Evolutionary conservation across 2,113 vertebrate genomes (phyloP), one percentile per base, ranked within the genome.

Genomic region (Brachionichthys hirsutus): DNA sequence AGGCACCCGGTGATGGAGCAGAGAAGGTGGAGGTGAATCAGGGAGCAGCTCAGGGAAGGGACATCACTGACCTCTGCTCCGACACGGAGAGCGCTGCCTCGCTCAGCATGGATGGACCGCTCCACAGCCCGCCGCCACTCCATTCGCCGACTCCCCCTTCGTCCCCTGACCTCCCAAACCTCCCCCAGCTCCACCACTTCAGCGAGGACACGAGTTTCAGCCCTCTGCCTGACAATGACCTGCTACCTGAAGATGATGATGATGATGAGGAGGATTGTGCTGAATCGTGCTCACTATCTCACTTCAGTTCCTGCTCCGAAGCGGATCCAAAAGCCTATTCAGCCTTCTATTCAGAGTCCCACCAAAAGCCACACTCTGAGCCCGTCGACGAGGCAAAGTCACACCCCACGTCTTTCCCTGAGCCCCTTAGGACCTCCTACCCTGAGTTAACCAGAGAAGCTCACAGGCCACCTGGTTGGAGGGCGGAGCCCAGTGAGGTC

Each of bases 91-190:
- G 89, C 16, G 81, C 79, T 0, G 87, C 86, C 15, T 90, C 89
- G 0, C 84, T 91, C 43, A 90, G 88, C n/a, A 81, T 90, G 77
- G 90, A 91, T 1, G 89, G 85, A 35, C 90, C 88, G 20, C 89
- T 90, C 6, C 88, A 87, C 75, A 86, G 83, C 48, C 87, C 85
- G 0, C 87, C 89, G 1, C 88, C 88, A 1, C 88, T 78, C 53
- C 86, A 88, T 4, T 87, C 85, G 1, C 83, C 88, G 1, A 85
- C 86, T 22, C 82, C 88, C 19, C 85, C 87, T 12, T 85, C 87
- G 1, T 88, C 89, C 40, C 78, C 85, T 0, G 81, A 81, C 15
- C 51, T 82, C 9, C 67, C 76, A 5, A 68, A 62, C 10, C 88
- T 88, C 54, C 82, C 82, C 11, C 85, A 85, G 47, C 18, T 85